Evolutionary conservation across 92 coral and sea anemone species (phyloP).

Genomic region (Porites rus): DNA sequence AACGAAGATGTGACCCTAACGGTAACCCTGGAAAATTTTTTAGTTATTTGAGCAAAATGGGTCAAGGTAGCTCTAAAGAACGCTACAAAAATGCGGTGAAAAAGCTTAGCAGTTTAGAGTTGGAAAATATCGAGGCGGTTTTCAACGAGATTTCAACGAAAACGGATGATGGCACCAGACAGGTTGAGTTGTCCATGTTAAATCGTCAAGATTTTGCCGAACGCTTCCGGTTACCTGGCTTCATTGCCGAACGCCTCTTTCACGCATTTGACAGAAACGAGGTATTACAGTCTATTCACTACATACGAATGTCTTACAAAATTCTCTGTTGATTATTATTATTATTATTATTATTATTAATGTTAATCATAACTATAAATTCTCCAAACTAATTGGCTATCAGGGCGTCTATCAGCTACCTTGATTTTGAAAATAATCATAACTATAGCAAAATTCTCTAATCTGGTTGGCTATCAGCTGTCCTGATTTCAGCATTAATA

Average conservation of each 20-base stretch:
- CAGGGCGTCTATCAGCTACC: no score
- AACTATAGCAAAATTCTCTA: no score
- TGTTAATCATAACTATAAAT: no score
- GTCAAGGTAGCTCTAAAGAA: conserved; percentile 88
- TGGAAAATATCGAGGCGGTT: conserved; percentile 89
- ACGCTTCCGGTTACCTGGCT: conserved; percentile 93
- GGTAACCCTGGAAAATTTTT: no score
- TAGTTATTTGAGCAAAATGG: conserved; percentile 45
- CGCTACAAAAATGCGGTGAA: conserved; percentile 87
- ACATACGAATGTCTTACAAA: not conserved
- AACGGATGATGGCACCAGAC: conserved; percentile 89
- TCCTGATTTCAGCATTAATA: no score
- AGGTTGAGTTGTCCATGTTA: conserved; percentile 81
- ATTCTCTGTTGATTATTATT: not conserved
- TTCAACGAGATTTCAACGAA: conserved; percentile 92
- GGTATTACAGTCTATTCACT: conserved; percentile 17
- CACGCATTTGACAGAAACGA: conserved; percentile 95
- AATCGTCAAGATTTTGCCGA: conserved; percentile 97
- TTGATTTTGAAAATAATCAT: no score
- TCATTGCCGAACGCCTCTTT: conserved; percentile 94
- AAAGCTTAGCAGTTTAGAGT: conserved; percentile 91
- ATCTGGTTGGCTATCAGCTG: no score
- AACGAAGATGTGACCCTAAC: conserved; percentile 4
- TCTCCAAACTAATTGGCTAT: no score
- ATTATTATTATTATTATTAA: not conserved